A percentile compares a stretch with the other conserved stretches of the same genome.
phyloP scores from a whole-genome alignment of 1,140 invertebrate genomes.

The Lepeophtheirus salmonis region DNA sequence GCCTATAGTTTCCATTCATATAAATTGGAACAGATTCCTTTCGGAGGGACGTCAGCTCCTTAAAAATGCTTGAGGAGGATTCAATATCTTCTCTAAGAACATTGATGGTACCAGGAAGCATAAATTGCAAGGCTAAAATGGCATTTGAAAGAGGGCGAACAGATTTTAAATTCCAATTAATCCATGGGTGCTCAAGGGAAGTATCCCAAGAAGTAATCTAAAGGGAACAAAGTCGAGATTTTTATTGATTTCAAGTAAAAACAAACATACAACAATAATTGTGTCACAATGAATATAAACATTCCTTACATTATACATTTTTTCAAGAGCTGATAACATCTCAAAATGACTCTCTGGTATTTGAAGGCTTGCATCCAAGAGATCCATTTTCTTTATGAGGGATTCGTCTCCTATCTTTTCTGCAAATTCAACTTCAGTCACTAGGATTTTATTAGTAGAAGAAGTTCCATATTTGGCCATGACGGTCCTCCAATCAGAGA shows the following conservation, averaged over 20 bases:
- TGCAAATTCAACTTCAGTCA: not conserved
- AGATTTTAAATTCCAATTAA: conserved; percentile 9
- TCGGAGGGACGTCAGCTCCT: conserved; percentile 6
- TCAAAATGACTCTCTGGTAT: not conserved
- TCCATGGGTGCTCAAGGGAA: not conserved
- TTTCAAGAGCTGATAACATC: not conserved
- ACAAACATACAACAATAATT: not conserved
- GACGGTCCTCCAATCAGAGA: not conserved
- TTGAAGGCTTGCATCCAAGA: not conserved
- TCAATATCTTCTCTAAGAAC: not conserved
- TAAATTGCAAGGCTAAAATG: conserved; percentile 1
- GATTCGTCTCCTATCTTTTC: not conserved
- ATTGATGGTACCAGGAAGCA: conserved; percentile 10
- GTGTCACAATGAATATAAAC: not conserved
- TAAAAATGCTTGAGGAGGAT: not conserved
- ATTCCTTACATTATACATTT: not conserved
- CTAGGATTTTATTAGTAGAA: not conserved
- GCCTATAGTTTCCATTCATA: conserved; percentile 17
- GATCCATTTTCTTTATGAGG: not conserved
- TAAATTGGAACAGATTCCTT: conserved; percentile 8
- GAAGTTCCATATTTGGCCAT: conserved; percentile 5
- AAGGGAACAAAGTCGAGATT: not conserved
- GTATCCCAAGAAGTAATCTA: conserved; percentile 10
- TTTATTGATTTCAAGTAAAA: too few relatives aligned
- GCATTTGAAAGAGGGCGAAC: not conserved